Base-by-base conservation (phyloP, 2,797 vertebrate species). In the Acrocephalus scirpaceus region DNA sequence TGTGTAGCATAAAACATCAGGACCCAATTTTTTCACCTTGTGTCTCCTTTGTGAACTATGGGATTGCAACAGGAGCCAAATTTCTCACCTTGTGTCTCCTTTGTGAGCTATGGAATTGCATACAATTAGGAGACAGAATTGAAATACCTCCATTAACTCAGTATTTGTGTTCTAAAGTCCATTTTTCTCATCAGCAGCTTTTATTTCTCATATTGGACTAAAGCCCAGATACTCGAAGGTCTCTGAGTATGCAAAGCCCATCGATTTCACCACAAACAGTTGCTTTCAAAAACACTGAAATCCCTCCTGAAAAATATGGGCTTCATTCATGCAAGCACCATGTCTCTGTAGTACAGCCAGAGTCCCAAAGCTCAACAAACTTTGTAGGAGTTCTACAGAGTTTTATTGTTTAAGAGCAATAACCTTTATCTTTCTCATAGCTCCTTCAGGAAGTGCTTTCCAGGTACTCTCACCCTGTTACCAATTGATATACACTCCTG, bases 261-360 rank as follows among this genome's bases (percentile, higher is more conserved):
- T 57, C 84, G 87, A 93, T 91, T 94, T 92, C 91, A 78, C 50
- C 57, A 42, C 32, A 91, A 92, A 80, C 7, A 78, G 65, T 71
- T 91, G 9, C 29, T 88, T 95, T 88, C 69, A 88, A 30, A 45
- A 88, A 73, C 27, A 62, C n/a, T 60, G 36, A 90, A 95, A 92
- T 88, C 27, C 20, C 51, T 90, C 66, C 75, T 86, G 85, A 90
- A 95, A 92, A 73, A 76, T 61, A 42, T 7, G 3, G 16, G 8
- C 17, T 15, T 78, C 3, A 11, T 48, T 90, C 25, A 1, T 81
- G 48, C 32, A 67, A 73, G 20, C 70, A 11, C 6, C 10, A 54
- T 25, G 7, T 76, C 77, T 58, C 74, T 73, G 25, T 19, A 70
- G 67, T 40, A 56, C 44, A 79, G 34, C 45, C 83, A 67, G 64